Base-by-base conservation (phyloP, 2,888 invertebrate species). In the Morpho helenor region DNA sequence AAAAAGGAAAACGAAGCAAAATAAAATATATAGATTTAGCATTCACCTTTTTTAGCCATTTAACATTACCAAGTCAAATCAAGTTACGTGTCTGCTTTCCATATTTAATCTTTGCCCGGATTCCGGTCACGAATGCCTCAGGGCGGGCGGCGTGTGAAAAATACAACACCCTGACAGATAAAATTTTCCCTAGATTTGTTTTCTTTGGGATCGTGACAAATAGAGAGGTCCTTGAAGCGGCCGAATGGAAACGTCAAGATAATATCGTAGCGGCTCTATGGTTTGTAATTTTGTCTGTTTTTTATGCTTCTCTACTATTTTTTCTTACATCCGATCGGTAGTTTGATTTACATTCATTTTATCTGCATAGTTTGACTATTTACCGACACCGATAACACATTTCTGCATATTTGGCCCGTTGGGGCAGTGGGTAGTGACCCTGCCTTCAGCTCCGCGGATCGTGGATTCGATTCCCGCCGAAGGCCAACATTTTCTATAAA, bases 121-220 rank as follows among this genome's bases (percentile, higher is more conserved):
- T 68, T 64, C 69, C 53, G 63, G 67, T 67, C 70, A 70, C 67
- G 68, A 62, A 52, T 55, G 59, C 60, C 62, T 57, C 63, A 51
- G 64, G 64, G 66, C 59, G 45, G 51, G 52, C 54, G 57, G 62
- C 54, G 60, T 62, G 68, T 60, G 67, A 67, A 64, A 68, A 64
- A 68, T 58, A 65, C 59, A 63, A 61, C 55, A 51, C 39, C 49
- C 46, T 49, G 56, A 45, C 60, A 60, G 59, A 68, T 60, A 65
- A 67, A 62, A 66, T 63, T 60, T 59, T 63, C 58, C 53, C 60
- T 59, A 61, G 65, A 68, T 69, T 67, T 70, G 69, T 67, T 67
- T 65, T 55, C 52, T 49, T 60, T 61, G 61, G 59, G 60, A 61
- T 59, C 52, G 59, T 60, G 61, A 64, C 64, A 64, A 61, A 67